phyloP scores from a whole-genome alignment of 2,113 vertebrate genomes.

The Mirza zaza region DNA sequence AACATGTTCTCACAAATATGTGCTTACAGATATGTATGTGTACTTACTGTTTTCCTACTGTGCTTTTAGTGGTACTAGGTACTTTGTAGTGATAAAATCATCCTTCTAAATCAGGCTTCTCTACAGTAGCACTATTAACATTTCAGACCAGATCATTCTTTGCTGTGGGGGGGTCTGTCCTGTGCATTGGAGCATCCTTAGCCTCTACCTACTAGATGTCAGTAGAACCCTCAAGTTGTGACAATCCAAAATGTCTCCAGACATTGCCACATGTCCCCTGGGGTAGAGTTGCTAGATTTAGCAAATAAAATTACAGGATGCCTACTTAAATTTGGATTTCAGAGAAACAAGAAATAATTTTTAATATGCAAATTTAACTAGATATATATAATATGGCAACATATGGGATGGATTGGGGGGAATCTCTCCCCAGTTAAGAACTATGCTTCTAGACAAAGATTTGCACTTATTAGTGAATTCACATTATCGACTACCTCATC shows the following conservation, averaged over 20 bases:
- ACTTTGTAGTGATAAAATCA: neutral
- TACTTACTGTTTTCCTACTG: neutral
- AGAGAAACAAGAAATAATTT: neutral
- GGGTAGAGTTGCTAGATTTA: neutral
- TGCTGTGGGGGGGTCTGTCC: neutral
- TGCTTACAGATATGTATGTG: neutral
- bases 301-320: conserved; percentile 6
- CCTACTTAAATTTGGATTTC: conserved; percentile 28
- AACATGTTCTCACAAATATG: neutral
- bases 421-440: neutral
- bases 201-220: neutral
- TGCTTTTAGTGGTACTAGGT: neutral
- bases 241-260: conserved; percentile 22
- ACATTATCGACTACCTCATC: neutral
- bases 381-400: neutral
- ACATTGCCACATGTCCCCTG: neutral
- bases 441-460: neutral
- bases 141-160: neutral
- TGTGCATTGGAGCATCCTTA: neutral
- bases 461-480: neutral
- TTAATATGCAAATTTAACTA: neutral
- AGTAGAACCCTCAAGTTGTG: neutral
- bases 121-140: neutral
- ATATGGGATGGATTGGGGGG: neutral
- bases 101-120: neutral